A percentile compares a stretch with the other conserved stretches of the same genome.
Evolutionary conservation across 1,140 invertebrate genomes (phyloP).

Genomic region (Harpegnathos saltator): DNA sequence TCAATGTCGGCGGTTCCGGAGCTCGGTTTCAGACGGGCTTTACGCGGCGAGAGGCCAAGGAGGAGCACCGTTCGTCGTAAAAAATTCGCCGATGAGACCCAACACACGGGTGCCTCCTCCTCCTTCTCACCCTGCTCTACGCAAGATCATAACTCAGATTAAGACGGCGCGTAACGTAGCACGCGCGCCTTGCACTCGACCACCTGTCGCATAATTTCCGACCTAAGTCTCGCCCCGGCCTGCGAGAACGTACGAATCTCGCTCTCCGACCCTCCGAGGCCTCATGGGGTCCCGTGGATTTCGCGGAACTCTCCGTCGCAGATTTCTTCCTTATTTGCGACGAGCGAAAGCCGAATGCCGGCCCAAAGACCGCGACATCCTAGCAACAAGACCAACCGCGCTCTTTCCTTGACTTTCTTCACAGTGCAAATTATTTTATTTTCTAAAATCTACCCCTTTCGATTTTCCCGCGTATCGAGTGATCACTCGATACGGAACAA

Average conservation of each 20-base stretch:
- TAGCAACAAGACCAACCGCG: background rate
- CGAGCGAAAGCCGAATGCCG: background rate
- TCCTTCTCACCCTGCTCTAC: slow-evolving; percentile 28
- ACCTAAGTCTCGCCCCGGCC: slow-evolving; percentile 39
- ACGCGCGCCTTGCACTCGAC: slow-evolving; percentile 58
- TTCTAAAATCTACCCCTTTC: too few species aligned
- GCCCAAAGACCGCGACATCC: background rate
- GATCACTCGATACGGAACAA: too few species aligned
- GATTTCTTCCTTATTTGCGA: slow-evolving; percentile 27
- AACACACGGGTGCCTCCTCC: background rate
- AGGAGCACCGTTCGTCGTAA: slow-evolving; percentile 32
- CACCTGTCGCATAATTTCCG: slow-evolving; percentile 74
- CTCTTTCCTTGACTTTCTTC: background rate
- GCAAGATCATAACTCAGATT: slow-evolving; percentile 73
- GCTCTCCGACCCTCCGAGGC: background rate
- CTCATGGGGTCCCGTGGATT: slow-evolving; percentile 45
- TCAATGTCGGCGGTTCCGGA: slow-evolving; percentile 8
- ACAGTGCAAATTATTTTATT: too few species aligned
- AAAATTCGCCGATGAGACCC: slow-evolving; percentile 50
- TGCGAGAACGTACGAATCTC: slow-evolving; percentile 38
- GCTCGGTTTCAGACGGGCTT: background rate
- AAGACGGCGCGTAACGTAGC: slow-evolving; percentile 56
- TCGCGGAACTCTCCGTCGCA: slow-evolving; percentile 28
- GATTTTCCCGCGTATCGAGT: too few species aligned
- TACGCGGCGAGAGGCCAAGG: background rate